Evolutionary conservation across 2,797 vertebrate species (phyloP), one percentile per base, ranked within the genome.

Genomic region (Hoplostethus atlanticus): DNA sequence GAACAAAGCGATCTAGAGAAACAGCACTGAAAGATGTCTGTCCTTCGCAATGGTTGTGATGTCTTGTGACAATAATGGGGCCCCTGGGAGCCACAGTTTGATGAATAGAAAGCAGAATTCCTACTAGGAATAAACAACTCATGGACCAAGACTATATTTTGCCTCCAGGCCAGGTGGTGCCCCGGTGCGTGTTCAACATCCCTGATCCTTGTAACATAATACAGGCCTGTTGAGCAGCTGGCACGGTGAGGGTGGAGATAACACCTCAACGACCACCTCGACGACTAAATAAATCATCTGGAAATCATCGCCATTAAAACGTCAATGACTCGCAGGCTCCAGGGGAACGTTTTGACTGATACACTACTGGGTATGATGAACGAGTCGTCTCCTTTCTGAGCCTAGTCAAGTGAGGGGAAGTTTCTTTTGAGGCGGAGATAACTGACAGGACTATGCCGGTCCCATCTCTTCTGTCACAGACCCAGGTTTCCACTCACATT

Each of bases 401-500:
- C 6, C 2, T 54, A 16, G 17, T n/a, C 38, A 57, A 47, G 31
- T 72, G 21, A 21, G 21, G 21, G 21, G 21, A 21, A 21, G 21
- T 21, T 21, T 21, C 17, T 64, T 55, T 61, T 16, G n/a, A 54
- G 51, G 8, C 38, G 60, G 4, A 50, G 44, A 28, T 12, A 13
- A 44, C 9, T 15, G 15, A 50, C 68, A 60, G 51, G 42, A n/a
- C 58, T 10, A 10, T 63, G 68, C 63, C 61, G 28, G 44, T 54
- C 47, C 17, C 50, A 28, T 63, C 28, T 65, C 68, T 71, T 15
- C 66, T 28, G 72, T 73, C 55, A 60, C 64, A 51, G 46, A 73
- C 48, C 59, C 55, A 72, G 65, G 63, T 79, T 50, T 86, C 83
- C 9, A 62, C 82, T 94, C 76, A 71, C 6, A 59, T 92, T 90